These are phyloP conservation scores for Oncorhynchus mykiss DNA, from an alignment of 2,113 vertebrate genomes.

Conservation along the genomic window DNA sequence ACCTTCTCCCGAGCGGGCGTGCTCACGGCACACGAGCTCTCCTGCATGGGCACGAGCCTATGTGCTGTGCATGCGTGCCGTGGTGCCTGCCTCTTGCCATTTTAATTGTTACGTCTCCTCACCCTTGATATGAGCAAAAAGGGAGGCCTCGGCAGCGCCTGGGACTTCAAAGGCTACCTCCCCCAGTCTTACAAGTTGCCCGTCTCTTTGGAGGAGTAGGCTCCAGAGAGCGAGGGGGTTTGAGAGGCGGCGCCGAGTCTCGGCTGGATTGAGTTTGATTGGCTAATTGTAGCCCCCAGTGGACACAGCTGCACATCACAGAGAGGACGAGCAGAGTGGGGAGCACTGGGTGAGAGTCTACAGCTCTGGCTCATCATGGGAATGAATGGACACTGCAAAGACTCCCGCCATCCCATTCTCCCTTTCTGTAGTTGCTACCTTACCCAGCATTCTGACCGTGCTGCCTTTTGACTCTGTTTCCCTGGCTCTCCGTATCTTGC, in stretches of 20 bases:
- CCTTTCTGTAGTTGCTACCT: constrained; percentile 11
- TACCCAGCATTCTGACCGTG: constrained; percentile 39
- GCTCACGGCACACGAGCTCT: not conserved
- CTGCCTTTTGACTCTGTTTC: constrained; percentile 10
- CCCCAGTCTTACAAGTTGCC: constrained; percentile 74
- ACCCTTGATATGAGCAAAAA: constrained; percentile 72
- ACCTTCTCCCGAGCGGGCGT: not conserved
- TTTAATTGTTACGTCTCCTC: constrained; percentile 75
- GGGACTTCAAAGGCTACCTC: constrained; percentile 76
- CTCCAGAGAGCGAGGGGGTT: constrained; percentile 59
- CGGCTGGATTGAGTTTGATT: constrained; percentile 75
- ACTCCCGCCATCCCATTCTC: constrained; percentile 33
- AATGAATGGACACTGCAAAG: constrained; percentile 13
- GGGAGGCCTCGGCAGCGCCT: constrained; percentile 61
- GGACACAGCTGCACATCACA: constrained; percentile 75
- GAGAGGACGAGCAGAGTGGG: constrained; percentile 43
- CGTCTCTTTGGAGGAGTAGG: constrained; percentile 70
- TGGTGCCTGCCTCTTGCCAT: constrained; percentile 45
- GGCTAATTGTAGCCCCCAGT: constrained; percentile 81
- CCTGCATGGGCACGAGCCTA: not conserved
- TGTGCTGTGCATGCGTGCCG: constrained; percentile 9
- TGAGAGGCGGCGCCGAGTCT: constrained; percentile 59
- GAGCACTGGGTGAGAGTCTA: not conserved
- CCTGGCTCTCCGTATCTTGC: too few relatives aligned
- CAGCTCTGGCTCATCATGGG: not conserved